Conservation (phyloP, 1,140 invertebrate genomes). For the Sinella curviseta region DNA sequence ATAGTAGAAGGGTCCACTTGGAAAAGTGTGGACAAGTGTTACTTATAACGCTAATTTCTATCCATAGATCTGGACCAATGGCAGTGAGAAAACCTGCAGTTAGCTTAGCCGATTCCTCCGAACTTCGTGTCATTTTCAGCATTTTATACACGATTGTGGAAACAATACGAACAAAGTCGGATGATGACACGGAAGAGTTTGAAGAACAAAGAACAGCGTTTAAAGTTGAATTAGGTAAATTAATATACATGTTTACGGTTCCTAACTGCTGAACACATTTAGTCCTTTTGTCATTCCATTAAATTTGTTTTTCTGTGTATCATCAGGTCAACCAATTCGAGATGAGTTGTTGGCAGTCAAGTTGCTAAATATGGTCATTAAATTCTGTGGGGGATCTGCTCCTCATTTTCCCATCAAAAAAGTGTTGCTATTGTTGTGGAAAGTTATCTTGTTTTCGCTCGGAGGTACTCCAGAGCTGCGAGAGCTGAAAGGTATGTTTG, state of each 20-base stretch:
- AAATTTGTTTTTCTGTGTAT: background rate
- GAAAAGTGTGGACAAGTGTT: background rate
- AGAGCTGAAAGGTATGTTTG: constrained; percentile 64
- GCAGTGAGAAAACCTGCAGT: constrained; percentile 84
- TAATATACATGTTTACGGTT: background rate
- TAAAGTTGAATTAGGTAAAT: constrained; percentile 74
- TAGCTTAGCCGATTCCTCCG: constrained; percentile 85
- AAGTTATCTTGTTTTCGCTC: constrained; percentile 83
- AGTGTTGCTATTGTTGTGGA: constrained; percentile 93
- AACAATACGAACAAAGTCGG: constrained; percentile 71
- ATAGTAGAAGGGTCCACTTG: background rate
- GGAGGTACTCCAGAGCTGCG: constrained; percentile 83
- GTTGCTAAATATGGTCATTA: constrained; percentile 88
- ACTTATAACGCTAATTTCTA: constrained; percentile 22
- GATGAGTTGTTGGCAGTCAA: constrained; percentile 86
- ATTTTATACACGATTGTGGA: constrained; percentile 93
- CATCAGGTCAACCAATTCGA: constrained; percentile 56
- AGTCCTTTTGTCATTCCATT: no score
- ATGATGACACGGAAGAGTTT: constrained; percentile 66
- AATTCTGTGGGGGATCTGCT: constrained; percentile 88
- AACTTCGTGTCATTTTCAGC: constrained; percentile 86
- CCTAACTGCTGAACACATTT: no score
- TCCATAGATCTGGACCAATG: constrained; percentile 58
- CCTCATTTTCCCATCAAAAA: constrained; percentile 98
- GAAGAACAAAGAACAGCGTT: constrained; percentile 72